Percentiles rank a stretch among this genome's conserved stretches.
These are phyloP conservation scores for Drosophila macrospina DNA, from an alignment of 2,888 invertebrate genomes.

Conservation along the genomic window DNA sequence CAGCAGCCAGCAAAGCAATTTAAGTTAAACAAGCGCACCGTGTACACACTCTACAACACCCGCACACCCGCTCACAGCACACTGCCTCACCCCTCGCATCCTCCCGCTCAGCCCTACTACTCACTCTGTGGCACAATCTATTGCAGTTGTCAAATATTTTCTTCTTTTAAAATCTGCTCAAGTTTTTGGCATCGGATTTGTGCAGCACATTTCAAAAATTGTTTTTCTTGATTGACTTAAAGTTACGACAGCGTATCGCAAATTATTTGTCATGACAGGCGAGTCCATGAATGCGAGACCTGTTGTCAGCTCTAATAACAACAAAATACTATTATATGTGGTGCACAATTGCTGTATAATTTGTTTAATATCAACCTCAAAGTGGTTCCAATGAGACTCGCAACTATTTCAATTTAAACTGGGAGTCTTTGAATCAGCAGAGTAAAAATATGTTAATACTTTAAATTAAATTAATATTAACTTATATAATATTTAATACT, in stretches of 20 bases:
- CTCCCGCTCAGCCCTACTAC: not conserved
- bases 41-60: conserved; percentile 22
- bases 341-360: not conserved
- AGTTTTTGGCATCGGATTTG: conserved; percentile 52
- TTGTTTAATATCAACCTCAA: not conserved
- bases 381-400: not conserved
- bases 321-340: not conserved
- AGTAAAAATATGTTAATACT: too few species aligned
- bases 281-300: not conserved
- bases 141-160: conserved; percentile 70
- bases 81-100: not conserved
- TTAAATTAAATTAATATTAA: too few species aligned
- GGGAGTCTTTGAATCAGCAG: too few species aligned
- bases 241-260: conserved; percentile 52
- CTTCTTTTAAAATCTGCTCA: conserved; percentile 56
- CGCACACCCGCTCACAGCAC: not conserved
- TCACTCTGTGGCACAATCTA: conserved; percentile 31
- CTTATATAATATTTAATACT: too few species aligned
- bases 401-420: not conserved
- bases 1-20: conserved; percentile 72
- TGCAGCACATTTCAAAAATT: conserved; percentile 64
- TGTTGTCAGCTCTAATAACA: not conserved
- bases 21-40: conserved; percentile 77
- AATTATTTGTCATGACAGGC: conserved; percentile 12
- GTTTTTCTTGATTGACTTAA: conserved; percentile 75